Evolutionary conservation across 2,888 invertebrate genomes (phyloP), one percentile per base, ranked within the genome.

Genomic region (Apodemia duryi): DNA sequence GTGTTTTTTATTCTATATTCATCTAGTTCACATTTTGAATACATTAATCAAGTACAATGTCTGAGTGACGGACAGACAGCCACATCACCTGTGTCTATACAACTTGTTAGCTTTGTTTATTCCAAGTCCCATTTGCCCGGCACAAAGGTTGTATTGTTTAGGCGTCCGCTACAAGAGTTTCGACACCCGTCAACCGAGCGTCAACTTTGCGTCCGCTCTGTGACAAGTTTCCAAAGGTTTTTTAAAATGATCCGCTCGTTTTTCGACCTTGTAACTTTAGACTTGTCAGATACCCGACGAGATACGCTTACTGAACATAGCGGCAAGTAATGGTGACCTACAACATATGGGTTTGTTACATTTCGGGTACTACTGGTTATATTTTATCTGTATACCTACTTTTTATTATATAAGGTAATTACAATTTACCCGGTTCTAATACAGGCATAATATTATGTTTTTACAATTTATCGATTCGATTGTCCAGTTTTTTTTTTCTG

Each of bases 31-130:
- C 60, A 49, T 65, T 68, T 64, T 62, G 71, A 77, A 74, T 78
- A 77, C 83, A 89, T 90, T 84, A 85, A 88, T 90, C 87, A 88
- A 78, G 70, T 73, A 70, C 73, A 72, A 74, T 73, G 73, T 78
- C 75, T 71, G 66, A 63, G 73, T 83, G 84, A 85, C 81, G 72
- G 81, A 80, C 76, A 76, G 82, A 81, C 84, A 82, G 78, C 72
- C 80, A 81, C 80, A 83, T 83, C 81, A 85, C 83, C 83, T 84
- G 83, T 69, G 82, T 84, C 84, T 83, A 83, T 82, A 82, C 75
- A 80, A 74, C 80, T 75, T 83, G 86, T 84, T 72, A 72, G 71
- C 74, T 80, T 83, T 85, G 88, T 88, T 89, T 88, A 83, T 83
- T 83, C 83, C 77, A 77, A 78, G 79, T 77, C 75, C 80, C 78